Base-by-base conservation (phyloP, 2,888 invertebrate genomes). In the Harpagoxenus sublaevis region DNA sequence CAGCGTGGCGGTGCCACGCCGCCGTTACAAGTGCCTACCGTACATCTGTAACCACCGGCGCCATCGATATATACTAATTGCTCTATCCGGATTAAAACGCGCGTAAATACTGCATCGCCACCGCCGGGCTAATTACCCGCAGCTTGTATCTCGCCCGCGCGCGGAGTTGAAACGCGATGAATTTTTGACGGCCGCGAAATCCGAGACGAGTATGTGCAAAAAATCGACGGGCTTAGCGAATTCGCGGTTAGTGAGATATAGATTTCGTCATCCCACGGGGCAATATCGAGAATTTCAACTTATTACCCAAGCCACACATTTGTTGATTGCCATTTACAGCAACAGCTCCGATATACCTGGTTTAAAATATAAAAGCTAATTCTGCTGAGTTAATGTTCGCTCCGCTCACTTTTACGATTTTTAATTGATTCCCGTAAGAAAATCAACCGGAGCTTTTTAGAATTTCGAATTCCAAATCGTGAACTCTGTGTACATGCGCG, bases 51-150 rank as follows among this genome's bases (percentile, higher is more conserved):
- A 90, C 90, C 90, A 73, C 89, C 87, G 85, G 84, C 89, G 86
- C 85, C 87, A 90, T 92, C 91, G 91, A 92, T 91, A 91, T 89
- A 86, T 86, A 92, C 92, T 93, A 93, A 93, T 93, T 93, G 93
- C 92, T 92, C 89, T 88, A 91, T 91, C 89, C 91, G 92, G 91
- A 92, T 93, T 92, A 91, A 92, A 55, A 89, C 85, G 84, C 66
- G 85, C 88, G 86, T 88, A 89, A 91, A 89, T 89, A 88, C 86
- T 87, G 84, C 75, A 84, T 79, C 78, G 79, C 86, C 42, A 42
- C 39, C 42, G 82, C 70, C 86, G 57, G 81, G 57, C 89, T 89
- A 89, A 89, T 89, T 89, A 88, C 84, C 88, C 74, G 82, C 85
- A 83, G 89, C 84, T 86, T 85, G 83, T 89, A 86, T 87, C 84